These are phyloP conservation scores for Rhagonycha fulva DNA, from an alignment of 2,888 invertebrate species.

Conservation along the genomic window DNA sequence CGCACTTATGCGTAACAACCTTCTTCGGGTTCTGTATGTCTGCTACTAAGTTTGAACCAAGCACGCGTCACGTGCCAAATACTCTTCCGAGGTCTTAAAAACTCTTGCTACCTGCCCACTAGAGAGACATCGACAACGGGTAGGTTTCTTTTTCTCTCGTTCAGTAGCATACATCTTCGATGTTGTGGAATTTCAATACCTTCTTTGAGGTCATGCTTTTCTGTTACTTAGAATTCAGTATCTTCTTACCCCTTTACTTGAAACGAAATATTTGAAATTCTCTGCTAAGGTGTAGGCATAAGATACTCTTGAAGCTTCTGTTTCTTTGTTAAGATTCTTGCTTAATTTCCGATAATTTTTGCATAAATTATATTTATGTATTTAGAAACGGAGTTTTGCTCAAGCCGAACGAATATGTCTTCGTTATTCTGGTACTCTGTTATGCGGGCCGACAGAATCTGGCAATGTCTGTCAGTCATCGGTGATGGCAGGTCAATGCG, in stretches of 20 bases:
- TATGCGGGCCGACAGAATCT: constrained; percentile 36
- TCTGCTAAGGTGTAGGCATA: background rate
- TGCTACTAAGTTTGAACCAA: constrained; percentile 31
- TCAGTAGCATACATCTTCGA: background rate
- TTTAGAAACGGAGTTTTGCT: constrained; percentile 2
- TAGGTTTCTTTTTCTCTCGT: background rate
- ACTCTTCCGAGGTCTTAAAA: constrained; percentile 8
- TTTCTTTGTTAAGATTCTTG: constrained; percentile 45
- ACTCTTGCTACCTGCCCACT: background rate
- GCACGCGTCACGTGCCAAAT: constrained; percentile 38
- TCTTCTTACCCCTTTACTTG: constrained; percentile 54
- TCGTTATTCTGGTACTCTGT: constrained; percentile 37
- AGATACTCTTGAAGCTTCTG: constrained; percentile 40
- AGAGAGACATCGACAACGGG: background rate
- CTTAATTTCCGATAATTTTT: constrained; percentile 53
- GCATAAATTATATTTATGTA: constrained; percentile 48
- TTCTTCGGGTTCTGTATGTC: constrained; percentile 29
- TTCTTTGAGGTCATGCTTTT: constrained; percentile 39
- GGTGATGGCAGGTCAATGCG: constrained; percentile 18
- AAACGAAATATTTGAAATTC: constrained; percentile 17
- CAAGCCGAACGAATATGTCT: constrained; percentile 11
- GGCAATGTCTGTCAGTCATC: constrained; percentile 52
- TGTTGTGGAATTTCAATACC: constrained; percentile 18
- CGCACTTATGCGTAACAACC: constrained; percentile 5
- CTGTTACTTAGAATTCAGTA: constrained; percentile 50